A percentile compares a stretch with the other conserved stretches of the same genome.
Evolutionary conservation across 2,888 invertebrate genomes (phyloP).

Genomic region (Drosophila cyrtoloma): DNA sequence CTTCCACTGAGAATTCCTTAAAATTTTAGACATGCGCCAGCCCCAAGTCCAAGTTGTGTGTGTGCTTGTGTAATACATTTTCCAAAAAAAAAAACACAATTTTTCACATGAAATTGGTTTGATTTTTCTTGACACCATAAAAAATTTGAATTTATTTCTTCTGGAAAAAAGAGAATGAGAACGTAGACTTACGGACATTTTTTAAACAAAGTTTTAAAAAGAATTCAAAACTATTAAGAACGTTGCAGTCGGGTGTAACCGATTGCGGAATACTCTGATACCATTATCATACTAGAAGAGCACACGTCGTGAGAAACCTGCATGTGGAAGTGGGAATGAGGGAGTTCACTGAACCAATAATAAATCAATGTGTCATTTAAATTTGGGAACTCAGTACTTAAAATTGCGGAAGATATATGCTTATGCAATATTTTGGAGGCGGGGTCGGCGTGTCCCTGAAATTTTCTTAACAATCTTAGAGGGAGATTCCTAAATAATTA

Average conservation of each 20-base stretch:
- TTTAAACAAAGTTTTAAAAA: background rate
- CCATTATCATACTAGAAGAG: background rate
- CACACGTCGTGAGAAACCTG: too few relatives aligned
- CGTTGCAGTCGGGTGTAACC: background rate
- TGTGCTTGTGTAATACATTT: constrained; percentile 36
- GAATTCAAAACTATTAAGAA: background rate
- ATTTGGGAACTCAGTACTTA: too few relatives aligned
- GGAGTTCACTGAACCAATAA: too few relatives aligned
- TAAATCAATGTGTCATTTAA: too few relatives aligned
- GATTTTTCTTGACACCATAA: constrained; percentile 60
- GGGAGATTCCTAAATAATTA: too few relatives aligned
- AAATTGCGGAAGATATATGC: too few relatives aligned
- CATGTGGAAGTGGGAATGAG: too few relatives aligned
- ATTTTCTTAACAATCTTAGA: too few relatives aligned
- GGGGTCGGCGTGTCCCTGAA: too few relatives aligned
- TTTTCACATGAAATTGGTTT: constrained; percentile 75
- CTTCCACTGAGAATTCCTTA: constrained; percentile 42
- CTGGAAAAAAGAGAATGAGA: background rate
- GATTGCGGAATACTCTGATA: background rate
- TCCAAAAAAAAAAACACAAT: constrained; percentile 54
- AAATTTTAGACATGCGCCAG: constrained; percentile 28
- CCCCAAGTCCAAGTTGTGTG: constrained; percentile 24
- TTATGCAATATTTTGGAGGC: too few relatives aligned
- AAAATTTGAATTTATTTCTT: constrained; percentile 58
- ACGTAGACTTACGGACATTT: background rate